Conservation (phyloP, 1,140 invertebrate species). For the Adoxophyes honmai region DNA sequence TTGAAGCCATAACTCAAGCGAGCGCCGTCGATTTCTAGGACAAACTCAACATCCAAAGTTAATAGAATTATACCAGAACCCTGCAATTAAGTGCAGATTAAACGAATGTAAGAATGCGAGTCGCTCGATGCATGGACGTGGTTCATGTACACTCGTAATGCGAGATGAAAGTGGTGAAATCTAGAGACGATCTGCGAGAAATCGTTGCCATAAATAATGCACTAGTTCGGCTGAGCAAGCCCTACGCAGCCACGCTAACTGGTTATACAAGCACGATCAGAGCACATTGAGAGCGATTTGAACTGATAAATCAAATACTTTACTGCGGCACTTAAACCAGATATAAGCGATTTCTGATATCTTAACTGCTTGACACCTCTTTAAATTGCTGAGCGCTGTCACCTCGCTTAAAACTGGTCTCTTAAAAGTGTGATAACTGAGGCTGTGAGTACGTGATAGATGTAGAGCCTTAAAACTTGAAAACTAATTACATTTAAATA, state of each 20-base stretch:
- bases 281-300: background rate
- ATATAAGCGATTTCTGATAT: background rate
- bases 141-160: constrained; percentile 38
- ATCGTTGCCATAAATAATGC: constrained; percentile 68
- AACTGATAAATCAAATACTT: background rate
- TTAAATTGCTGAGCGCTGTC: background rate
- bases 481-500: no score
- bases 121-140: constrained; percentile 17
- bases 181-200: constrained; percentile 54
- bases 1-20: background rate
- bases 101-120: background rate
- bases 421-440: no score
- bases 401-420: background rate
- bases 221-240: constrained; percentile 55
- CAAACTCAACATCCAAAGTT: background rate
- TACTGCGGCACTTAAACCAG: background rate
- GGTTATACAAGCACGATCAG: constrained; percentile 28
- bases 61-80: background rate
- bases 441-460: no score
- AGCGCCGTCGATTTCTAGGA: background rate
- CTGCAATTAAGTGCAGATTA: constrained; percentile 5
- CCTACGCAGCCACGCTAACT: constrained; percentile 41
- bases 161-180: constrained; percentile 72
- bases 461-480: no score
- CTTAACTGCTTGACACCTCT: constrained; percentile 3